A percentile compares a stretch with the other conserved stretches of the same genome.
phyloP scores from a whole-genome alignment of 1,140 invertebrate species.

The Cotesia glomerata region DNA sequence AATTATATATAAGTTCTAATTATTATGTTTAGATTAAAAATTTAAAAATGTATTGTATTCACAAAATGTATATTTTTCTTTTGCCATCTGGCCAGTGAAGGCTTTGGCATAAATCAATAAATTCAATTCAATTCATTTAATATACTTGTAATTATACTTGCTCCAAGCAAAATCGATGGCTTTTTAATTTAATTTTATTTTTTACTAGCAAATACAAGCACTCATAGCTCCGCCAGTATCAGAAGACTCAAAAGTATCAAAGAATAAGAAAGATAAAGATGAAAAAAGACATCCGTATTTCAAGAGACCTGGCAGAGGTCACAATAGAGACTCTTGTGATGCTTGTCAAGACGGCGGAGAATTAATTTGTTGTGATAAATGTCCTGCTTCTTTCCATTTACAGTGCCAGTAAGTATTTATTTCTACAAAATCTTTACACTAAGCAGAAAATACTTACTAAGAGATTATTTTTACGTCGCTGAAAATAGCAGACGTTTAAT shows the following conservation, averaged over 20 bases:
- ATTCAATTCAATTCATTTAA: no score
- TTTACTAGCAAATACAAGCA: slow-evolving; percentile 82
- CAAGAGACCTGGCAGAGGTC: slow-evolving; percentile 83
- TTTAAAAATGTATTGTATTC: no score
- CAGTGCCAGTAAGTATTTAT: slow-evolving; percentile 83
- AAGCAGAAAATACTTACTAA: background rate
- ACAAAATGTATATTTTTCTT: no score
- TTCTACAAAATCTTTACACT: background rate
- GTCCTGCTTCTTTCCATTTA: slow-evolving; percentile 93
- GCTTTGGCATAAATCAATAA: no score
- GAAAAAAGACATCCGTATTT: slow-evolving; percentile 80
- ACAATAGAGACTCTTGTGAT: slow-evolving; percentile 93
- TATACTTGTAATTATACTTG: no score
- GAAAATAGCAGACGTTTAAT: no score
- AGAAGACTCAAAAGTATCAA: slow-evolving; percentile 68
- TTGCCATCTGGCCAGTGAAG: no score
- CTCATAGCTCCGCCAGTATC: slow-evolving; percentile 85
- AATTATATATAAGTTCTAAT: no score
- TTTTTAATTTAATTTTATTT: slow-evolving; percentile 22
- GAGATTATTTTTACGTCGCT: background rate
- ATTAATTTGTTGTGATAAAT: slow-evolving; percentile 93
- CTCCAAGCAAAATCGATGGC: background rate
- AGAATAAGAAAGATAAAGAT: slow-evolving; percentile 69
- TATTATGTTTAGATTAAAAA: no score
- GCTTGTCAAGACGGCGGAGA: slow-evolving; percentile 92